Conservation (phyloP, 2,888 invertebrate genomes). For the Pristionchus japonicus region DNA sequence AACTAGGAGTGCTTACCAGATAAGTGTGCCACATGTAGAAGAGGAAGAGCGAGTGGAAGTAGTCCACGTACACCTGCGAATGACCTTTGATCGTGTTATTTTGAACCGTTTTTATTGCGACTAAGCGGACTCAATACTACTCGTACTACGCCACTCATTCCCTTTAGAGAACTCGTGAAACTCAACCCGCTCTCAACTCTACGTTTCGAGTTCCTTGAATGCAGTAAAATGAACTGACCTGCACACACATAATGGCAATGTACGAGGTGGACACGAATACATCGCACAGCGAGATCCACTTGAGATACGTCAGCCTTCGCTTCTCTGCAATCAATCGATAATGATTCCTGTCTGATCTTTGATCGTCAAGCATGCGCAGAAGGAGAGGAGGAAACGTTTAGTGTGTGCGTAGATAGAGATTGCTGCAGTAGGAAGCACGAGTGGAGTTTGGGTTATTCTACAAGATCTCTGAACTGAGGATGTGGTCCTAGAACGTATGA, state of each 20-base stretch:
- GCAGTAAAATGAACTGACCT: slow-evolving; percentile 50
- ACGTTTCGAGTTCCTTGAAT: no score
- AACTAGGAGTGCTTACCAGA: neutral
- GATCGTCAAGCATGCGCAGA: neutral
- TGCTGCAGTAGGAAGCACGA: neutral
- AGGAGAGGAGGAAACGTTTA: neutral
- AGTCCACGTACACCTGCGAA: slow-evolving; percentile 66
- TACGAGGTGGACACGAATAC: slow-evolving; percentile 68
- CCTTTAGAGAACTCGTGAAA: no score
- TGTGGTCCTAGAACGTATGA: neutral
- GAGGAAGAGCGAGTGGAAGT: slow-evolving; percentile 63
- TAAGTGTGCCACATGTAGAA: slow-evolving; percentile 67
- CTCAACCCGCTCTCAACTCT: no score
- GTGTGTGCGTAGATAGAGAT: neutral
- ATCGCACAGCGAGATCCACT: slow-evolving; percentile 70
- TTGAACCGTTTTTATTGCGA: no score
- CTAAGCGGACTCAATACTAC: no score
- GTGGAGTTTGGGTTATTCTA: neutral
- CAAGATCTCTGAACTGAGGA: neutral
- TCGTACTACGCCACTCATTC: no score
- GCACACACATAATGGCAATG: slow-evolving; percentile 69
- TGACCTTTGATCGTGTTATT: neutral
- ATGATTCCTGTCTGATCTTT: neutral
- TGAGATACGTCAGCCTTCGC: slow-evolving; percentile 67
- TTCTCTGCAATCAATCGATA: slow-evolving; percentile 48